Conservation (phyloP, 2,888 invertebrate species). For the Mythimna albipuncta region DNA sequence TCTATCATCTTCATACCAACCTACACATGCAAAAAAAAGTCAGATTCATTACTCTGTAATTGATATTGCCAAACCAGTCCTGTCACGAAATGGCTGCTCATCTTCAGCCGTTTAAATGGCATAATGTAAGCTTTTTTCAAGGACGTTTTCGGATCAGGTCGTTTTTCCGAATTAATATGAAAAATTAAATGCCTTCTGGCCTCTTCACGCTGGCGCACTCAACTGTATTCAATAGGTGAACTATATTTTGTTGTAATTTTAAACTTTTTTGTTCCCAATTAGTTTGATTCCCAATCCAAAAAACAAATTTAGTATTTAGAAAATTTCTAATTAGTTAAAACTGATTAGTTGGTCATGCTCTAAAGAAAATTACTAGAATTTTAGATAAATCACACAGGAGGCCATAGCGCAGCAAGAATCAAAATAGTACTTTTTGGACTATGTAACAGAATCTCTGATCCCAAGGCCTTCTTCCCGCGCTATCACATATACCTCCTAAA, state of each 20-base stretch:
- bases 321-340: background rate
- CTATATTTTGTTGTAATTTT: background rate
- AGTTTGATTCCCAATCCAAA: background rate
- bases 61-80: background rate
- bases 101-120: background rate
- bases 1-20: background rate
- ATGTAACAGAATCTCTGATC: background rate
- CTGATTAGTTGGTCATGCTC: conserved; percentile 26
- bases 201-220: background rate
- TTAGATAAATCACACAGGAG: background rate
- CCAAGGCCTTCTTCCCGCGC: background rate
- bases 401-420: conserved; percentile 6
- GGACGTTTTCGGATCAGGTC: background rate
- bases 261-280: background rate
- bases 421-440: background rate
- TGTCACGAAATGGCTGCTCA: background rate
- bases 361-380: background rate
- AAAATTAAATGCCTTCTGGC: background rate
- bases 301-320: background rate
- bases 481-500: conserved; percentile 9
- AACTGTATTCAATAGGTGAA: background rate
- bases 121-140: background rate
- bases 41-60: background rate
- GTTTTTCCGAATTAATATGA: background rate
- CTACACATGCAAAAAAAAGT: conserved; percentile 4